Evolutionary conservation across 1,140 invertebrate genomes (phyloP), one percentile per base, ranked within the genome.

Genomic region (Lordiphosa mommai): DNA sequence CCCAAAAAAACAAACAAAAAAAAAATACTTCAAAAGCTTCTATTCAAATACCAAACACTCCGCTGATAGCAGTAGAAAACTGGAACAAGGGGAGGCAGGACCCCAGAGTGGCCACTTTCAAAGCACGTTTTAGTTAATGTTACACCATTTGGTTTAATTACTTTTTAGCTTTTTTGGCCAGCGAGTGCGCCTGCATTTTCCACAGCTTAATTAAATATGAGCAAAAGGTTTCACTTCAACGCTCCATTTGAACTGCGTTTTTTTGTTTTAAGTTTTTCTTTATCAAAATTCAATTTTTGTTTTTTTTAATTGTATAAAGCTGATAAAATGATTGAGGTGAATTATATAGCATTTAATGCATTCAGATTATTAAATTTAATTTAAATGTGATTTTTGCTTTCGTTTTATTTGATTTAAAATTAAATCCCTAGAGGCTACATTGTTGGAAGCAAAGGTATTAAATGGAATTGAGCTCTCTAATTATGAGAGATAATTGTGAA

Each of bases 71-170:
- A 5, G 20, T 23, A 43, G n/a, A 43, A 23, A 29, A 17, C 37
- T n/a, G 37, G 37, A 38, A 17, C 16, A 17, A 2, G 17, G 16
- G 17, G 8, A 36, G 12, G n/a, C 4, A 17, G 16, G n/a, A 12
- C 4, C 2, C 12, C 6, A 8, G 51, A 56, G 46, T 48, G 29
- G 30, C 6, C 10, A 13, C 41, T 66, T 60, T 53, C 38, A 48
- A 34, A 32, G 56, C 59, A 51, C 64, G 64, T 73, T 79, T 80
- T 69, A 59, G 73, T 80, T 80, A 79, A 79, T 79, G 73, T 80
- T 69, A 73, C 74, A 80, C 64, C 73, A 80, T 74, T 80, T 72
- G 69, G 48, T 58, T 69, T 79, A 79, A 79, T 79, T 79, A 79
- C 74, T 69, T 80, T 79, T 77, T 63, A 61, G 53, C 64, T 57